Base-by-base conservation (phyloP, 2,888 invertebrate species). In the Willowsia nigromaculata region DNA sequence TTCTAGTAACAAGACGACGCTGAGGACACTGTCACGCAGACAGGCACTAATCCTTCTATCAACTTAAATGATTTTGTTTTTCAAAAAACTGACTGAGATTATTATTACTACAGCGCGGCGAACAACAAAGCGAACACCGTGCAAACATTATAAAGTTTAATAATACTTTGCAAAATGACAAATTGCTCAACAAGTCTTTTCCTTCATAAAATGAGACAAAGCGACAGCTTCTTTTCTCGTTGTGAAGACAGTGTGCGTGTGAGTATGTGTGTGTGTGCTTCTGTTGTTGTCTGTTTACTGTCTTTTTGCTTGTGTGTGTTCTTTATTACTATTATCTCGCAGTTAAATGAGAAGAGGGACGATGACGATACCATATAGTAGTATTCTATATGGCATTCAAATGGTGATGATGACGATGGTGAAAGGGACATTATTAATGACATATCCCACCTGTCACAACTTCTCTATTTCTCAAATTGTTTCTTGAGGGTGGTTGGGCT, bases 381-480 rank as follows among this genome's bases (percentile, higher is more conserved):
- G 5, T 37, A 25, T 59, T 59, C 4, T 11, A 7, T 68, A 30
- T 68, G 74, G 53, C 43, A 68, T 53, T 86, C 43, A 68, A 56
- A 82, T 37, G 78, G 78, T 27, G 56, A 78, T 53, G 78, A 88
- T 62, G 78, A 62, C 56, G 82, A 83, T 65, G 82, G 76, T 85
- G 89, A 85, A 89, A 89, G 85, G 85, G 71, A 85, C 80, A 82
- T 85, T 85, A 89, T 85, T 85, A 89, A 89, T 89, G 85, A 82
- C 89, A 84, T 25, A 85, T 85, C 89, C 89, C 89, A 89, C 89
- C 89, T 89, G 89, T 89, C 89, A 89, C 89, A 89, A 85, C 89
- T 82, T 89, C 65, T 89, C 88, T 76, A 85, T 85, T 76, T 83
- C 84, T 81, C 80, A 81, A 88, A 83, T 76, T 88, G 76, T 78